These are phyloP conservation scores for Nemopilema nomurai DNA, from an alignment of 30 jellyfish, hydroid and myxozoan species.

Conservation along the genomic window DNA sequence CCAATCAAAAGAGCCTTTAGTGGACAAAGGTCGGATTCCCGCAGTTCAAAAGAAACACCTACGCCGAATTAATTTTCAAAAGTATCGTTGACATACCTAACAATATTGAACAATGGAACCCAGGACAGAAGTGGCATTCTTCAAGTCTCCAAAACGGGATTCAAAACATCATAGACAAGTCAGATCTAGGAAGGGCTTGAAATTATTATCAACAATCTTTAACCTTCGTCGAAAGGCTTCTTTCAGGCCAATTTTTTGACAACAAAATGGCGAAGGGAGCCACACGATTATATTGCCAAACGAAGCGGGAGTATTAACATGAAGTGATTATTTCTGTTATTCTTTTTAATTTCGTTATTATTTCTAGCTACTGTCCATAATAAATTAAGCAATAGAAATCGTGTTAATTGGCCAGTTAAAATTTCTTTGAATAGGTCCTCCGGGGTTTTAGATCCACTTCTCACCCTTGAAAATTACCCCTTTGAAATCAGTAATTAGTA, in stretches of 20 bases:
- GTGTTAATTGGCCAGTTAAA: background rate
- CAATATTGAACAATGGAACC: slow-evolving; percentile 26
- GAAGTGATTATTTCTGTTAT: too few relatives aligned
- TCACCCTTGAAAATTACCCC: background rate
- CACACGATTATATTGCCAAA: too few relatives aligned
- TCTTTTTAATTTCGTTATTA: too few relatives aligned
- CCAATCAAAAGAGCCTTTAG: slow-evolving; percentile 61
- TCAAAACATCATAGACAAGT: slow-evolving; percentile 15
- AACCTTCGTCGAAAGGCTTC: too few relatives aligned
- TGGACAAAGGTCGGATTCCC: slow-evolving; percentile 66
- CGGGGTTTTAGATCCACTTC: background rate
- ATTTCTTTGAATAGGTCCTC: background rate
- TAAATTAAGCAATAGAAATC: background rate
- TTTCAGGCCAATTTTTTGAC: too few relatives aligned
- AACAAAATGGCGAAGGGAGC: too few relatives aligned
- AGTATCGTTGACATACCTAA: slow-evolving; percentile 56
- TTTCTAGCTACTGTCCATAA: too few relatives aligned
- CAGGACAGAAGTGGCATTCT: background rate
- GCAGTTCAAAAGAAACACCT: slow-evolving; percentile 73
- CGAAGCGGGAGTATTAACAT: too few relatives aligned
- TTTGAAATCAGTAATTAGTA: background rate
- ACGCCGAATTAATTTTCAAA: slow-evolving; percentile 52
- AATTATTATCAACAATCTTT: background rate
- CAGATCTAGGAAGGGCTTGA: background rate
- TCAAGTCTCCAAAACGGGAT: background rate